phyloP scores from a whole-genome alignment of 30 jellyfish, hydroid and myxozoan species.

The Turritopsis dohrnii region DNA sequence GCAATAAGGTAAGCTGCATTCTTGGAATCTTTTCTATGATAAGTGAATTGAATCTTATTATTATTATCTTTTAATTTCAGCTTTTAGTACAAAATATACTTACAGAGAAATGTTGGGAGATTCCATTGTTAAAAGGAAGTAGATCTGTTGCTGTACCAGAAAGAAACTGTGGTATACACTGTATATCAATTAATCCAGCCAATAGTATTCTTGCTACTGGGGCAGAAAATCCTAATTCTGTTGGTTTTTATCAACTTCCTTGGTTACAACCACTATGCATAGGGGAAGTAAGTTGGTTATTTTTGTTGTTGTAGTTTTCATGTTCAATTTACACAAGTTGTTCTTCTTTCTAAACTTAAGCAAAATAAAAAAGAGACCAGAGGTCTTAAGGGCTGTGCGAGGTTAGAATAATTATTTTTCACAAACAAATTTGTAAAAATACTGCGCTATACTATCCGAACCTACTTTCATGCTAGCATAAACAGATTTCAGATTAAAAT shows the following conservation, averaged over 20 bases:
- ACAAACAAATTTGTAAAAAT: too few species aligned
- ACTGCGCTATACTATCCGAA: too few species aligned
- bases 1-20: slow-evolving; percentile 83
- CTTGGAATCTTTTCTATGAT: background rate
- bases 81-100: slow-evolving; percentile 61
- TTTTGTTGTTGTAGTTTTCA: too few species aligned
- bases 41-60: background rate
- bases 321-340: too few species aligned
- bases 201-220: slow-evolving; percentile 93
- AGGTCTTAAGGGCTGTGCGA: too few species aligned
- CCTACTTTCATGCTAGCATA: too few species aligned
- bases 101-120: slow-evolving; percentile 48
- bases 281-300: slow-evolving; percentile 69
- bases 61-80: slow-evolving; percentile 32
- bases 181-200: slow-evolving; percentile 64
- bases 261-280: slow-evolving; percentile 74
- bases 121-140: slow-evolving; percentile 70
- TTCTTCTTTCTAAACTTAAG: too few species aligned
- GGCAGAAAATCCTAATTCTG: slow-evolving; percentile 70
- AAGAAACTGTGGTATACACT: slow-evolving; percentile 87
- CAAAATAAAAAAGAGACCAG: too few species aligned
- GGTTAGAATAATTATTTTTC: too few species aligned
- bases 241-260: slow-evolving; percentile 78
- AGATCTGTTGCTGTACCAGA: slow-evolving; percentile 36
- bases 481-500: too few species aligned